These are phyloP conservation scores for Lagodon rhomboides DNA, from an alignment of 2,797 vertebrate genomes.

Conservation along the genomic window DNA sequence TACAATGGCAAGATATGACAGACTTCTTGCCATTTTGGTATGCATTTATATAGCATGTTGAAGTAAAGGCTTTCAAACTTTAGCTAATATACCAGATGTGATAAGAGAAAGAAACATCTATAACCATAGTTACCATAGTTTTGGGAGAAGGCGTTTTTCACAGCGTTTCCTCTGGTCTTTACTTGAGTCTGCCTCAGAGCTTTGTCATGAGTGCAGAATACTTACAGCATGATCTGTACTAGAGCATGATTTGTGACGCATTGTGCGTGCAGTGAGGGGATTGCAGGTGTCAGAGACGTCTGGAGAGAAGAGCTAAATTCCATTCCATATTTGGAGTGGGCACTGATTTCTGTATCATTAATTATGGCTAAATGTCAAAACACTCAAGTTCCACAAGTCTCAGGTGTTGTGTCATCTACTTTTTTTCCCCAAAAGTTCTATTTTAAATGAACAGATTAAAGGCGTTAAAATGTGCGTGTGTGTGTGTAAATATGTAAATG, in stretches of 20 bases:
- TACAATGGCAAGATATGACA: neutral
- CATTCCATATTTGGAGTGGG: neutral
- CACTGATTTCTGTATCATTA: neutral
- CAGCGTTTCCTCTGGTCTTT: neutral
- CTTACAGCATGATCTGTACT: neutral
- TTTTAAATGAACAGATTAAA: constrained; percentile 21
- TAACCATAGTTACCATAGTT: neutral
- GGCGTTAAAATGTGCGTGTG: neutral
- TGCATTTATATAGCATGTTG: neutral
- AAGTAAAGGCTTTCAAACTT: neutral
- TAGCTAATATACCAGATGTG: neutral
- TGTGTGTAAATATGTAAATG: constrained; percentile 13
- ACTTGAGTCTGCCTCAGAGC: neutral
- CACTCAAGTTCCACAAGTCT: constrained; percentile 5
- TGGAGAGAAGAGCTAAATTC: neutral
- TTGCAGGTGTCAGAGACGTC: constrained; percentile 2
- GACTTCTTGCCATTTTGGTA: neutral
- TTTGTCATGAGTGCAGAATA: neutral
- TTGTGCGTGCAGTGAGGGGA: neutral
- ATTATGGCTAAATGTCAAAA: constrained; percentile 17
- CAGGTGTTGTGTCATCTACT: neutral
- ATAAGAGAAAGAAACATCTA: neutral
- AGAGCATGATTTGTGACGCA: neutral
- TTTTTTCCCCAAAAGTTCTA: constrained; percentile 4
- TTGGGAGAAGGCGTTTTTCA: neutral